Evolutionary conservation across 2,797 vertebrate genomes (phyloP), one percentile per base, ranked within the genome.

Genomic region (Petrocephalus sullivani): DNA sequence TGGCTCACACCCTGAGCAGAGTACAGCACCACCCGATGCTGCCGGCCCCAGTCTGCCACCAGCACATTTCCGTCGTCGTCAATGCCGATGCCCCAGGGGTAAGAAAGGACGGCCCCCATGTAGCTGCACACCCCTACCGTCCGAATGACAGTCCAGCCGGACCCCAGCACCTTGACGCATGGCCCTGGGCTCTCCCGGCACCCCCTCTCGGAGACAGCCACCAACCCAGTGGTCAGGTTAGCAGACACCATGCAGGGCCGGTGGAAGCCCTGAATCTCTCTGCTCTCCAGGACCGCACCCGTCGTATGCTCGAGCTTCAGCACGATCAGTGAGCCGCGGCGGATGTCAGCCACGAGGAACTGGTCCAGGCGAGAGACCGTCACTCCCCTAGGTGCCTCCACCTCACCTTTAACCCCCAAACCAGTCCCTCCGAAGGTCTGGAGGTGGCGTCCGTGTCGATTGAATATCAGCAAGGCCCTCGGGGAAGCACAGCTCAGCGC

Each of bases 61-160:
- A 97, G 88, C 6, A 97, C 95, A 19, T 94, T 92, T 71, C 96
- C 95, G 37, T 96, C 93, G 21, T 87, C 57, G 87, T 96, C 96
- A 75, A 97, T 94, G 85, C 94, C 95, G 64, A 97, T 94, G 0
- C 96, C 96, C 96, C 96, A 97, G 3, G 96, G 96, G 46, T 94
- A 96, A 37, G 89, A 88, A 2, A 97, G 94, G 23, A 96, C 90
- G 0, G 95, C 95, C 2, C 95, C 96, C 93, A 96, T 93, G 8
- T 92, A 93, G 0, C 94, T 91, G 87, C 94, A 95, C 4, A 95
- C 93, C 5, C 96, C 96, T 37, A 97, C 88, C 85, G 96, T 92
- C 83, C 94, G 93, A 23, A 97, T 86, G 0, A 95, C 94, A 89
- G 94, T 96, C 95, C 96, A 96, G 28, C 94, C 92, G 5, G 95